Conservation (phyloP, 2,797 vertebrate species). For the Syncerus caffer region DNA sequence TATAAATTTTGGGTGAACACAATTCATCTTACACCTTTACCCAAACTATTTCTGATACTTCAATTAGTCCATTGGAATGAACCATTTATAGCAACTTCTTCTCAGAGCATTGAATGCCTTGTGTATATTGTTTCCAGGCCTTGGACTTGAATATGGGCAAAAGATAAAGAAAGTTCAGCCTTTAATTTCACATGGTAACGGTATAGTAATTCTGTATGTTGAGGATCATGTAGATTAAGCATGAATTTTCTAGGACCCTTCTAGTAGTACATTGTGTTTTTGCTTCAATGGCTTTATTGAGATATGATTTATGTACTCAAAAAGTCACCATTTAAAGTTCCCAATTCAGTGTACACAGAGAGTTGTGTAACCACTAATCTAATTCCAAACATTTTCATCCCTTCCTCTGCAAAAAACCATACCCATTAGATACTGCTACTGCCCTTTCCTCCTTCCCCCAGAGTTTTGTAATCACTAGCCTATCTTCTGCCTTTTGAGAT, state of each 20-base stretch:
- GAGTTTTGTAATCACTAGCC: not conserved
- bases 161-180: constrained; percentile 85
- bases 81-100: constrained; percentile 86
- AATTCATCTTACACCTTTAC: constrained; percentile 65
- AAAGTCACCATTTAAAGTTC: not conserved
- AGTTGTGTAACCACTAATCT: not conserved
- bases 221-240: constrained; percentile 67
- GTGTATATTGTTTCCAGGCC: constrained; percentile 89
- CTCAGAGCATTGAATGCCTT: constrained; percentile 89
- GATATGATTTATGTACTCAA: not conserved
- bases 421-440: not conserved
- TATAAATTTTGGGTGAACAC: not conserved
- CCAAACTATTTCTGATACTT: constrained; percentile 88
- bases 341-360: not conserved
- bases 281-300: not conserved
- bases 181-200: constrained; percentile 88
- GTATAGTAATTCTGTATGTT: constrained; percentile 85
- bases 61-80: constrained; percentile 83
- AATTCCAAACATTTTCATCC: not conserved
- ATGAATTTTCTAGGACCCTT: constrained; percentile 65
- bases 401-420: not conserved
- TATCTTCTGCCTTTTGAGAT: not conserved
- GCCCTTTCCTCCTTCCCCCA: not conserved
- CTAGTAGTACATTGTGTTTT: constrained; percentile 82
- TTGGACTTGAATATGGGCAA: constrained; percentile 85